Evolutionary conservation across 2,113 vertebrate species (phyloP), one percentile per base, ranked within the genome.

Genomic region (Mugil cephalus): DNA sequence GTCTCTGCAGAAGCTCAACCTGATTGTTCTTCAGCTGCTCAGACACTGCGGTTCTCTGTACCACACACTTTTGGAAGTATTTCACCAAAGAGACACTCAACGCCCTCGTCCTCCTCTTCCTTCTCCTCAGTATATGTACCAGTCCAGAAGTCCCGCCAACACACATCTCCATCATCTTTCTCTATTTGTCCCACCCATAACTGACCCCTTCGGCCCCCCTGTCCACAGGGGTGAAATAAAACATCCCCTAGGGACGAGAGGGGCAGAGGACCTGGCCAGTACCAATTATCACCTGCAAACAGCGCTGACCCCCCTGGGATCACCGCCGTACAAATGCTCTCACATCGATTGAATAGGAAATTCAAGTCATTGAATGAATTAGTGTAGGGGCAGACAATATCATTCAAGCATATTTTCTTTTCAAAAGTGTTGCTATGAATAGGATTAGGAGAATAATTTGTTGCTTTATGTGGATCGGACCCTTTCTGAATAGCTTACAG

Each of bases 211-310:
- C 65, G 60, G 34, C 38, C 72, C 43, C 46, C 43, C 24, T 70
- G 53, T 60, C 48, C 64, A 47, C 64, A 19, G 21, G 8, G 72
- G 70, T 89, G 67, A 87, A 76, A 69, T 79, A 35, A 84, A 21
- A 17, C 11, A 24, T 59, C 63, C 34, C n/a, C 58, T 46, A 66
- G 42, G 63, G 68, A 53, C 43, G 11, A 45, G 42, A 78, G 48
- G 38, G 70, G 69, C 63, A 64, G 45, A 79, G 12, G 39, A 80
- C 69, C 58, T 11, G 59, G 72, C 52, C 68, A 56, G 14, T 81
- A 88, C 83, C 87, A 91, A 93, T 93, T 92, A 93, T 87, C 85
- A 70, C 73, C 80, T 88, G 71, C 87, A 93, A 93, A 94, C 87
- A 92, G 58, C 15, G 8, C 18, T 60, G 75, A 84, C 15, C 51